A percentile compares a stretch with the other conserved stretches of the same genome.
Conservation (phyloP, 2,888 invertebrate genomes). For the Diplolepis rosae region DNA sequence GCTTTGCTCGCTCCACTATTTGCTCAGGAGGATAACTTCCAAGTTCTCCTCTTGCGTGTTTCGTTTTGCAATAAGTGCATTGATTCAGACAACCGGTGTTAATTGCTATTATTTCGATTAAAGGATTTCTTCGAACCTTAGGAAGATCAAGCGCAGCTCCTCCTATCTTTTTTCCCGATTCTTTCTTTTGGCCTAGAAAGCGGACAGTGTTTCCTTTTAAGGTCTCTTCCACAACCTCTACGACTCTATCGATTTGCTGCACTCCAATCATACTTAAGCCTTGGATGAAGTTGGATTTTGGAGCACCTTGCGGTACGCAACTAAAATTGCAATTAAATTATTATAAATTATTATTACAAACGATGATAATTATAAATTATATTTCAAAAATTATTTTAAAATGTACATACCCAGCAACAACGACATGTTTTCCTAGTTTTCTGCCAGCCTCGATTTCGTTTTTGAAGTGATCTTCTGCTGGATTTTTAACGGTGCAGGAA, state of each 20-base stretch:
- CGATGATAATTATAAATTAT: neutral
- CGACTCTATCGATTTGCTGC: conserved; percentile 97
- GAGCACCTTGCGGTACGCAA: conserved; percentile 96
- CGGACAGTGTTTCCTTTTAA: conserved; percentile 89
- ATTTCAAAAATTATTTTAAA: no score
- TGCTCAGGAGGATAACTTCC: conserved; percentile 94
- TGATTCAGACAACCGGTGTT: conserved; percentile 98
- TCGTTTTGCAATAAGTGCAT: conserved; percentile 99
- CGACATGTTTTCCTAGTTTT: conserved; percentile 86
- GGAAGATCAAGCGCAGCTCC: conserved; percentile 92
- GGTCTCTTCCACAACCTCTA: conserved; percentile 98
- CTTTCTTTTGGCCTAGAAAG: conserved; percentile 87
- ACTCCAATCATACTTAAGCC: conserved; percentile 97
- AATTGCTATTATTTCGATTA: conserved; percentile 97
- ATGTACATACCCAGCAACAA: conserved; percentile 85
- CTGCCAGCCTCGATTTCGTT: conserved; percentile 89
- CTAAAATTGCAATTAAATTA: conserved; percentile 52
- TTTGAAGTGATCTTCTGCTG: conserved; percentile 95
- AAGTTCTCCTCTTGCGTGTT: conserved; percentile 97
- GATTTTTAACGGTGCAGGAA: conserved; percentile 98
- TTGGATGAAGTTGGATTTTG: conserved; percentile 80
- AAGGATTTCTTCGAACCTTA: conserved; percentile 95
- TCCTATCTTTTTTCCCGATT: conserved; percentile 85
- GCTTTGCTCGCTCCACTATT: conserved; percentile 89
- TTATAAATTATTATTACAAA: no score